Percentiles rank a stretch among this genome's conserved stretches.
Evolutionary conservation across 2,797 vertebrate genomes (phyloP).

Genomic region (Sebastes flavidus): DNA sequence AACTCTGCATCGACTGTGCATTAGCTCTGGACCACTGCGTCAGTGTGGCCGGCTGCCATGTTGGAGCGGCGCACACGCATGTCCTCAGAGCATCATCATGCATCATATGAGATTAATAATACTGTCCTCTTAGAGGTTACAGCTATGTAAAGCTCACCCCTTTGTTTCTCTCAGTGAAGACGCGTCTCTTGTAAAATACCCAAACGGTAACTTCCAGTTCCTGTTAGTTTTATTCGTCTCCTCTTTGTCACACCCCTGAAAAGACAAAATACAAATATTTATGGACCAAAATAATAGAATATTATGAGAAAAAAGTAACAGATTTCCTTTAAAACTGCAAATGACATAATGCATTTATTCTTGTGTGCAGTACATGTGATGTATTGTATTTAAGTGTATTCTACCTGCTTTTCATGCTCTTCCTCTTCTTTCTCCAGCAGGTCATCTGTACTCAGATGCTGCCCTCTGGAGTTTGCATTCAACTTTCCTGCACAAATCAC

Average conservation of each 20-base stretch:
- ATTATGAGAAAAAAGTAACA: neutral
- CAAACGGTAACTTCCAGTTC: constrained; percentile 61
- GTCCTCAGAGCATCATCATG: constrained; percentile 26
- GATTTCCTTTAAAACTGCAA: neutral
- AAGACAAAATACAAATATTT: constrained; percentile 18
- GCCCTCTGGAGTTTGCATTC: constrained; percentile 45
- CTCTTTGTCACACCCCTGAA: constrained; percentile 39
- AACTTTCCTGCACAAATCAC: constrained; percentile 41
- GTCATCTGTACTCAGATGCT: constrained; percentile 48
- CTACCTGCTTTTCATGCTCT: constrained; percentile 42
- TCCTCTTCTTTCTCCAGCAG: constrained; percentile 38
- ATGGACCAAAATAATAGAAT: neutral
- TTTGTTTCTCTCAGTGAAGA: constrained; percentile 6
- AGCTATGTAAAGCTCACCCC: constrained; percentile 50
- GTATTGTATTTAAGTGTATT: neutral
- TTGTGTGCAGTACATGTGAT: neutral
- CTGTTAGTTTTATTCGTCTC: constrained; percentile 21
- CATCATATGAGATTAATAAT: constrained; percentile 16
- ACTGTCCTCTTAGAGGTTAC: neutral
- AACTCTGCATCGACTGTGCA: constrained; percentile 35
- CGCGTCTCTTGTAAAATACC: constrained; percentile 39
- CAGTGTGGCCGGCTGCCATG: constrained; percentile 39
- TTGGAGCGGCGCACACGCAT: constrained; percentile 18
- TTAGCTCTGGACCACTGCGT: constrained; percentile 39
- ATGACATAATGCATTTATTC: neutral